Conservation (phyloP, 1,140 invertebrate species). For the Neodiprion pinetum region DNA sequence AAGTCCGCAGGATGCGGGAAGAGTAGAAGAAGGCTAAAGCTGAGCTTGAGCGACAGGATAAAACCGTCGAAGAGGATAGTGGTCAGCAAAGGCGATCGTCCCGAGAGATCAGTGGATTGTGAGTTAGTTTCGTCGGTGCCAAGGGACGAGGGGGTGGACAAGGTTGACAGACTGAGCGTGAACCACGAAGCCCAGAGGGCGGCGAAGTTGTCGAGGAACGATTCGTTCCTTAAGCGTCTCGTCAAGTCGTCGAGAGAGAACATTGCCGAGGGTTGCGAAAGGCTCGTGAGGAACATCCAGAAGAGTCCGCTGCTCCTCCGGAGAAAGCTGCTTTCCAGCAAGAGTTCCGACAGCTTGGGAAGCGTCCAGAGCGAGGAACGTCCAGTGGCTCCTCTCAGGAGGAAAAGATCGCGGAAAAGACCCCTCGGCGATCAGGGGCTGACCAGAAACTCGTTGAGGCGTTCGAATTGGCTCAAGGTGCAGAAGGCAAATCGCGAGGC, state of each 20-base stretch:
- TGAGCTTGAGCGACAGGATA: conserved; percentile 4
- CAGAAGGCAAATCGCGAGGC: conserved; percentile 1
- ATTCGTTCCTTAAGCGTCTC: conserved; percentile 44
- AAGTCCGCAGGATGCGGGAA: neutral
- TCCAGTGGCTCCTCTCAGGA: conserved; percentile 38
- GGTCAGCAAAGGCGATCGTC: neutral
- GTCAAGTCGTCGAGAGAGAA: conserved; percentile 42
- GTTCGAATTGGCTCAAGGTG: neutral
- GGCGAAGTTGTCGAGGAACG: conserved; percentile 21
- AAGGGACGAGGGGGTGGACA: neutral
- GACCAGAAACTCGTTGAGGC: conserved; percentile 7
- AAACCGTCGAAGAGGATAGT: neutral
- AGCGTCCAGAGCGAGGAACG: conserved; percentile 21
- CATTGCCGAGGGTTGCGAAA: conserved; percentile 38
- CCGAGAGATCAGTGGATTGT: neutral
- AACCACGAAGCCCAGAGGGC: neutral
- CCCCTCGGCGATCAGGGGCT: neutral
- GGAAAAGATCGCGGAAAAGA: conserved; percentile 18
- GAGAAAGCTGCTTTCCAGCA: conserved; percentile 31
- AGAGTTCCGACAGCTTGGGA: conserved; percentile 26
- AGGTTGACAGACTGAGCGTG: neutral
- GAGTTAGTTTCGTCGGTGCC: too few species aligned
- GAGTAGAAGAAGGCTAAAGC: neutral
- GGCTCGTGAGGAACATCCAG: conserved; percentile 44
- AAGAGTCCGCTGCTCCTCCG: conserved; percentile 33